These are phyloP conservation scores for Cosmopolites sordidus DNA, from an alignment of 2,888 invertebrate genomes.

Conservation along the genomic window DNA sequence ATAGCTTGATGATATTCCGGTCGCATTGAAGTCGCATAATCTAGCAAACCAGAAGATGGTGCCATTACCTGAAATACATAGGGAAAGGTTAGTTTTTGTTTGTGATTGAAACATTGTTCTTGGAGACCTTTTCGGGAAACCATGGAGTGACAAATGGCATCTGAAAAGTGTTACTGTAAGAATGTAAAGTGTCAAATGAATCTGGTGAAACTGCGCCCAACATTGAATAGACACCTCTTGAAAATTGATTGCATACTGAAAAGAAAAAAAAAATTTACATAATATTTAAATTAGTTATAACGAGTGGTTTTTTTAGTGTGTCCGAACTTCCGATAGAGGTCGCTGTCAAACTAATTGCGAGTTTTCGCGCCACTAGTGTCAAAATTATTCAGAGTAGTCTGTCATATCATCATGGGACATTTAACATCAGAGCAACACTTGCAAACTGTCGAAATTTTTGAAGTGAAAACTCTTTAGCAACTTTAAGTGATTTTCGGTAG, in stretches of 20 bases:
- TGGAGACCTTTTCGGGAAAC: conserved; percentile 76
- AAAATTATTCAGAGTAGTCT: too few species aligned
- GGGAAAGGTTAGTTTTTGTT: neutral
- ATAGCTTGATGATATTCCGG: conserved; percentile 95
- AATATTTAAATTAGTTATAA: too few species aligned
- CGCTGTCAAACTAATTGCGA: too few species aligned
- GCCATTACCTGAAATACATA: conserved; percentile 57
- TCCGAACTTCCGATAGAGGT: too few species aligned
- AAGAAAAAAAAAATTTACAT: too few species aligned
- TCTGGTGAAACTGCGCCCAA: conserved; percentile 87
- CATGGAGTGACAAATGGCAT: conserved; percentile 93
- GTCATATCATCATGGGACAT: too few species aligned
- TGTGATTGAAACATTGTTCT: neutral
- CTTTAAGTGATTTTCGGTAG: too few species aligned
- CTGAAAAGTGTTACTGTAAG: conserved; percentile 91
- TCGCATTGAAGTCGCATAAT: conserved; percentile 89
- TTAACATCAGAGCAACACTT: too few species aligned
- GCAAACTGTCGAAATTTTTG: too few species aligned
- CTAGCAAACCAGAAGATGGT: conserved; percentile 83
- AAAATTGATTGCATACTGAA: conserved; percentile 87
- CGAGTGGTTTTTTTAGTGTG: too few species aligned
- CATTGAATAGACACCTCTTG: conserved; percentile 84
- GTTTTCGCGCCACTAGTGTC: too few species aligned
- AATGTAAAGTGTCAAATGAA: conserved; percentile 91
- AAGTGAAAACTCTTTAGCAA: too few species aligned